Evolutionary conservation across 2,113 vertebrate genomes (phyloP), one percentile per base, ranked within the genome.

Genomic region (Cranoglanis bouderius): DNA sequence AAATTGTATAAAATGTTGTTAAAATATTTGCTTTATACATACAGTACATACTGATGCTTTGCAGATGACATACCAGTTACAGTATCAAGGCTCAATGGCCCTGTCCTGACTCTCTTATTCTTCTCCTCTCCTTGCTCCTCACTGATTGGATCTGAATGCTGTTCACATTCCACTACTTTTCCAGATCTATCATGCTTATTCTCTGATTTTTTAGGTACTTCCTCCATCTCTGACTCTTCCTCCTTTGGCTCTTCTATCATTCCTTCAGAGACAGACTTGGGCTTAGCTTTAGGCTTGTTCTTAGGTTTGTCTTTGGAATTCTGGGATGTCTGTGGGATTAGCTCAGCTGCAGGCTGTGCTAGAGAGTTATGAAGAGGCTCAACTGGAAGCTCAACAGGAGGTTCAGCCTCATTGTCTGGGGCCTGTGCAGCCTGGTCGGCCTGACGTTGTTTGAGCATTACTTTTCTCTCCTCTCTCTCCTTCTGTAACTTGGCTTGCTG

Each of bases 61-160:
- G 40, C 38, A 35, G 38, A 53, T 10, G 59, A 59, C 93, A 92
- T 82, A 95, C 95, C 95, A 29, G 92, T 90, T 85, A 94, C 88
- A 32, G 93, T 94, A 10, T 95, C 94, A 51, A 92, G 93, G 19
- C 95, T 88, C 38, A 95, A 92, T 29, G 93, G 94, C 6, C 93
- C 94, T 51, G 86, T 55, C 88, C 93, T 92, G 57, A 90, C 92
- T 93, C 91, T 92, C 53, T 95, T 95, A 75, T 77, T 94, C 78
- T 90, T 93, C 24, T 78, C 75, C 40, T 91, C 90, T 84, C 86
- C 43, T 26, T 40, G 65, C 1, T 88, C 90, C n/a, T 89, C 89
- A 29, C 13, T 70, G 13, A 88, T 43, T 26, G 85, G 85, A 21
- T 89, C 92, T 77, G 75, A 92, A 55, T 92, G 93, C 21, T 21